A percentile compares a stretch with the other conserved stretches of the same genome.
These are phyloP conservation scores for Antheraea yamamai DNA, from an alignment of 2,888 invertebrate genomes.

Conservation along the genomic window DNA sequence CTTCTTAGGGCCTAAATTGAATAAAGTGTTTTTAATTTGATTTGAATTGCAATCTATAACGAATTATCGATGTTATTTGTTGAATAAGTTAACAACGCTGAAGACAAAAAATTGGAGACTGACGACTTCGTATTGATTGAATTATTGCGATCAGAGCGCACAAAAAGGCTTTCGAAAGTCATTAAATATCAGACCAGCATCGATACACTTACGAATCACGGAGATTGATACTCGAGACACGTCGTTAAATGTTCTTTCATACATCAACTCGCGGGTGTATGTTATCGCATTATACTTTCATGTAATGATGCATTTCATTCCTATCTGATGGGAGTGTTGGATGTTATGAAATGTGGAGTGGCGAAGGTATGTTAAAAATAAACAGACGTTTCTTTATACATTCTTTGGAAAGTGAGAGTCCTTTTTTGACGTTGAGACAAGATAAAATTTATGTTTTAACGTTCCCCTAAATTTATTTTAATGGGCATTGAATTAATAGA, in stretches of 20 bases:
- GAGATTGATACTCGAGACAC: slow-evolving; percentile 20
- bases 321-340: slow-evolving; percentile 20
- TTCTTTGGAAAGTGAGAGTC: slow-evolving; percentile 8
- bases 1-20: too few relatives aligned
- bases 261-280: slow-evolving; percentile 19
- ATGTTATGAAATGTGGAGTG: slow-evolving; percentile 14
- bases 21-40: too few relatives aligned
- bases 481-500: background rate
- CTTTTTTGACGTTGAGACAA: background rate
- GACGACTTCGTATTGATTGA: slow-evolving; percentile 19
- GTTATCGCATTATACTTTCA: slow-evolving; percentile 20
- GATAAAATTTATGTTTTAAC: slow-evolving; percentile 9
- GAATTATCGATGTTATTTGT: background rate
- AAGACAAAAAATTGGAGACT: background rate
- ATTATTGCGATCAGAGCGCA: slow-evolving; percentile 17
- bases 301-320: slow-evolving; percentile 19
- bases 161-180: slow-evolving; percentile 18
- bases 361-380: slow-evolving; percentile 12
- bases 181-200: slow-evolving; percentile 20
- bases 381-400: slow-evolving; percentile 7
- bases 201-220: slow-evolving; percentile 23
- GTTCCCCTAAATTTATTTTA: slow-evolving; percentile 4
- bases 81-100: background rate
- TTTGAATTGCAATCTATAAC: too few relatives aligned
- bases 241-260: slow-evolving; percentile 18